A percentile compares a stretch with the other conserved stretches of the same genome.
Evolutionary conservation across 2,888 invertebrate genomes (phyloP).

Genomic region (Phoenoteleia sp.): DNA sequence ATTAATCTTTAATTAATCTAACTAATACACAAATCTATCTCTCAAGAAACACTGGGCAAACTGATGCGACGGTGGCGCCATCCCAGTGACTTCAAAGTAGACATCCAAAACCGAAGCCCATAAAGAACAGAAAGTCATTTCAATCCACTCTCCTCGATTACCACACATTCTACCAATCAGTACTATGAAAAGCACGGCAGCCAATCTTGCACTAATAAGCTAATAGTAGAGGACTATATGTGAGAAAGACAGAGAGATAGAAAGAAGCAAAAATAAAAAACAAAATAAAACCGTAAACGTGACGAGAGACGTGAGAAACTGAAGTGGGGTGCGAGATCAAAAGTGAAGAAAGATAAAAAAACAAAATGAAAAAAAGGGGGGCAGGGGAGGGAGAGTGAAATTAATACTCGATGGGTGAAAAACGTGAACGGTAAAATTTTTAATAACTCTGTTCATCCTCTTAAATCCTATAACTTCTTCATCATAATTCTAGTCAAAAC

Average conservation of each 20-base stretch:
- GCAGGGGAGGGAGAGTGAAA: neutral
- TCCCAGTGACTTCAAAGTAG: no score
- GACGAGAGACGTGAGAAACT: conserved; percentile 34
- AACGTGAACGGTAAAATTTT: conserved; percentile 57
- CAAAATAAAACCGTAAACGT: conserved; percentile 41
- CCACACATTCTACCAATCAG: conserved; percentile 63
- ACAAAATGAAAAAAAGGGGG: neutral
- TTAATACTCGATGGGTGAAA: conserved; percentile 26
- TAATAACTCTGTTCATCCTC: no score
- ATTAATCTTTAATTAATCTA: neutral
- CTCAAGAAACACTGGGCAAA: no score
- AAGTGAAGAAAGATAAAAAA: neutral
- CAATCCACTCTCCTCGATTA: conserved; percentile 57
- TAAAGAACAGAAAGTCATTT: conserved; percentile 56
- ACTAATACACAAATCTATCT: neutral
- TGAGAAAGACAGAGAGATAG: no score
- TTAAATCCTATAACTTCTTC: neutral
- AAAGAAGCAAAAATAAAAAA: conserved; percentile 32
- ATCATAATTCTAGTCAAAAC: neutral
- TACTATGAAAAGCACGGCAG: conserved; percentile 58
- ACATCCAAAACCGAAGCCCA: no score
- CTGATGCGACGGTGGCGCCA: no score
- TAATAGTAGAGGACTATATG: conserved; percentile 33
- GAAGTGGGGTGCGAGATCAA: conserved; percentile 7
- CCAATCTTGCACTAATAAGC: conserved; percentile 58